Evolutionary conservation across 2,797 vertebrate species (phyloP), one percentile per base, ranked within the genome.

Genomic region (Xiphorhynchus erythropygius): DNA sequence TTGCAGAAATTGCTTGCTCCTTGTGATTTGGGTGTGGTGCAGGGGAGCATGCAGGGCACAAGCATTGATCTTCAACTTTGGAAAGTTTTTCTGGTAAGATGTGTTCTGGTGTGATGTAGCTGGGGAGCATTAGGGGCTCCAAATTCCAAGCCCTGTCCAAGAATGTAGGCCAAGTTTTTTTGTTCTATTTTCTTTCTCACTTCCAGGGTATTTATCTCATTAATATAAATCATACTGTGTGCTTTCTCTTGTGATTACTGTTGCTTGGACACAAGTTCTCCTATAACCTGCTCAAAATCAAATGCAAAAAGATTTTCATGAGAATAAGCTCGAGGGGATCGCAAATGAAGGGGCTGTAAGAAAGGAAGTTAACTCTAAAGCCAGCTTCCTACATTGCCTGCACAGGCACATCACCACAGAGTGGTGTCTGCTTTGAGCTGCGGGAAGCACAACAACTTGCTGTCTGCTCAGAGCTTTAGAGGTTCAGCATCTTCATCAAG

Each of bases 41-140:
- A 55, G 55, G 46, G 27, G 14, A 55, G 18, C 21, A 3, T n/a
- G 32, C n/a, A 52, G 35, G 22, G 10, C 35, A 25, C 6, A 27
- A 62, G 24, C 0, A 18, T 96, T 95, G 64, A 91, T 95, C 42
- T 94, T 93, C 64, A 94, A 68, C 90, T 83, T 42, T 0, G 35
- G 59, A 57, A 64, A 64, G 18, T 3, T 47, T 57, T 88, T 89
- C 78, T 39, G 18, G 30, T 65, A 18, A 3, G 0, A 13, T 0
- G 6, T 74, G 42, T 30, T 41, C 9, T 33, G 19, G 39, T 62
- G 21, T 3, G 1, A 13, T 0, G 6, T 75, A 71, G 28, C 4
- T 6, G 9, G 21, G 32, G 33, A 23, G 11, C 11, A 2, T 83
- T 74, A 74, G 83, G 30, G 41, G 14, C 24, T 89, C 21, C n/a